Conservation (phyloP, 2,797 vertebrate genomes). For the Siniperca obscura region DNA sequence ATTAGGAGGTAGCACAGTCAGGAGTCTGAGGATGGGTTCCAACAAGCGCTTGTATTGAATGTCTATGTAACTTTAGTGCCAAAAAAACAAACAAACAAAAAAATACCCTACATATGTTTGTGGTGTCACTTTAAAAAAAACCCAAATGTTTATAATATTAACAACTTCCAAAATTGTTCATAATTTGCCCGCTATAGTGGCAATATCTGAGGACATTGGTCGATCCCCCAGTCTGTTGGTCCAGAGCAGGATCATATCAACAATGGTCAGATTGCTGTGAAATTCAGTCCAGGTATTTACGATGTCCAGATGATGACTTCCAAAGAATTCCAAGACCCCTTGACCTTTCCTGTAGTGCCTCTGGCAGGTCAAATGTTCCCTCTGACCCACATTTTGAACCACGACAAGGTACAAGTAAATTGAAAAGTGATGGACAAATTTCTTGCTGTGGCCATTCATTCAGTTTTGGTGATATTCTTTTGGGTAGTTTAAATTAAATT, state of each 20-base stretch:
- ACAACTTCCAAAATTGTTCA: too few relatives aligned
- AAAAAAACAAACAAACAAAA: not conserved
- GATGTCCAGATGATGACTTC: not conserved
- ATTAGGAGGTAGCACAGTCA: slow-evolving; percentile 33
- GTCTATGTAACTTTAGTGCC: not conserved
- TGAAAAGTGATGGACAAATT: not conserved
- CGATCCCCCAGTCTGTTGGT: not conserved
- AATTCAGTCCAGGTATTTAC: not conserved
- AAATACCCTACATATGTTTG: not conserved
- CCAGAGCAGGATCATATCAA: not conserved
- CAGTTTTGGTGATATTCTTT: not conserved
- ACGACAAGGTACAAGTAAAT: not conserved
- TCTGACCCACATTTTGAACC: not conserved
- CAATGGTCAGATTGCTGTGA: not conserved
- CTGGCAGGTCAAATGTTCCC: not conserved
- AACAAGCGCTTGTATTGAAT: not conserved
- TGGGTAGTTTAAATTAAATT: not conserved
- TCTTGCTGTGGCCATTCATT: not conserved
- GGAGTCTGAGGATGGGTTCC: not conserved
- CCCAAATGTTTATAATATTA: not conserved
- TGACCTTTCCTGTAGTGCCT: not conserved
- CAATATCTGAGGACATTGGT: not conserved
- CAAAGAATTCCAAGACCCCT: not conserved
- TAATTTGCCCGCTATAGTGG: too few relatives aligned
- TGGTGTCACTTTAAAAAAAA: not conserved